Base-by-base conservation (phyloP, 2,888 invertebrate species). In the Morpho deidamia region DNA sequence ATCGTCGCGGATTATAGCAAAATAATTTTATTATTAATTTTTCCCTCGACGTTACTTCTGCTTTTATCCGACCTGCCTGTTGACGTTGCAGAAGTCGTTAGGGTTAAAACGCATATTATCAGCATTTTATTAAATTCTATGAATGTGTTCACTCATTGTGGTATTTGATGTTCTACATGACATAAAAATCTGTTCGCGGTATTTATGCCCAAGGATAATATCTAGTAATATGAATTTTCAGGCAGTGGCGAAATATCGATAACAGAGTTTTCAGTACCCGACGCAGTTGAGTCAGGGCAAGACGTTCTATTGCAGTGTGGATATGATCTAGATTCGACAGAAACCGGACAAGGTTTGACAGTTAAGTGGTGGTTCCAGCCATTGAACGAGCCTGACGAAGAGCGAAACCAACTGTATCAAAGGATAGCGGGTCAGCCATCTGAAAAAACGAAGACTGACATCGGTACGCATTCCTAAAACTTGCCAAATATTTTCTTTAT, bases 311-410 rank as follows among this genome's bases (percentile, higher is more conserved):
- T 87, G 40, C 69, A 64, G 39, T 86, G 86, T 58, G 62, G 59
- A 42, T 78, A 76, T 64, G 66, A 69, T 5, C 51, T 78, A 42
- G 58, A 39, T 7, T 58, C 56, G 7, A 59, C 59, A 8, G 76
- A 75, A 53, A 56, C 67, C 0, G 71, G 72, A 7, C 61, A 59
- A 10, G 67, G 57, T 0, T 55, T 78, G 37, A 76, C 69, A 55
- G 71, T 85, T 35, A 87, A 87, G 58, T 88, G 87, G 87, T 87
- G 82, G 83, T 76, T 76, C 74, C 76, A 70, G 33, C 76, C 79
- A 10, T 47, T 61, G 7, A 63, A 73, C 14, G 61, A 62, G 8
- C 56, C 64, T n/a, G 62, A 55, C 7, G 74, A 73, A 4, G 65
- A 72, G 35, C 66, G 63, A 48, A 62, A 61, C 44, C 78, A 61